Conservation (phyloP, 2,888 invertebrate genomes). For the Eubasilissa splendida region DNA sequence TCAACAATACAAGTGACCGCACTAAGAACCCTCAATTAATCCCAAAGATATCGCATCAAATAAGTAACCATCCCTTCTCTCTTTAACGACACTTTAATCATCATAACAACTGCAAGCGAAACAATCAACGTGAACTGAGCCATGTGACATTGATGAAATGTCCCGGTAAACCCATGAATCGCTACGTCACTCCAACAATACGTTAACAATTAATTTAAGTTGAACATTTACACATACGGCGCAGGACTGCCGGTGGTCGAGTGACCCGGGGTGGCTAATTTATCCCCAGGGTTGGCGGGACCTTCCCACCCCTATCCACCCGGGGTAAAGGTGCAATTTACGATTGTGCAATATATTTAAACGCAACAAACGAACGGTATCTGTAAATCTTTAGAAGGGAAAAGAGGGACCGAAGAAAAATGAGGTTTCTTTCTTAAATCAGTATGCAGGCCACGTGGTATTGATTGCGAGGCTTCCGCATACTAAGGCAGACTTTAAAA, state of each 20-base stretch:
- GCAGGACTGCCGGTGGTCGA: conserved; percentile 38
- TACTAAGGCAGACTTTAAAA: background rate
- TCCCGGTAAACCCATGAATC: conserved; percentile 6
- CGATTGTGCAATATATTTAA: conserved; percentile 49
- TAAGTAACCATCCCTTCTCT: background rate
- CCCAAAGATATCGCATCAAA: background rate
- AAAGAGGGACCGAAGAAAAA: conserved; percentile 34
- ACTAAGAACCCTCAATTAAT: background rate
- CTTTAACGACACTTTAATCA: conserved; percentile 6
- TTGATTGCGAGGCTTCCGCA: background rate
- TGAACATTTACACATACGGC: conserved; percentile 52
- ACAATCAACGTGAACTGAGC: conserved; percentile 9
- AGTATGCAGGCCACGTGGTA: conserved; percentile 28
- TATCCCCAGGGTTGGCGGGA: conserved; percentile 40
- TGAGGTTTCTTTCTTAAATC: conserved; percentile 13
- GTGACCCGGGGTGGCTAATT: conserved; percentile 45
- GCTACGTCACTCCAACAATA: conserved; percentile 48
- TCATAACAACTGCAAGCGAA: conserved; percentile 10
- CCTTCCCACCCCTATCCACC: background rate
- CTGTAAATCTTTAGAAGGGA: conserved; percentile 33
- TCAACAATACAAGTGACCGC: no score
- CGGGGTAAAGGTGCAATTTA: conserved; percentile 43
- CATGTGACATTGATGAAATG: conserved; percentile 21
- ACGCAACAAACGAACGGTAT: conserved; percentile 42
- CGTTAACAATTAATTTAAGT: conserved; percentile 56